Percentiles rank a stretch among this genome's conserved stretches.
phyloP scores from a whole-genome alignment of 2,888 invertebrate genomes.

The Stenotaenia linearis region DNA sequence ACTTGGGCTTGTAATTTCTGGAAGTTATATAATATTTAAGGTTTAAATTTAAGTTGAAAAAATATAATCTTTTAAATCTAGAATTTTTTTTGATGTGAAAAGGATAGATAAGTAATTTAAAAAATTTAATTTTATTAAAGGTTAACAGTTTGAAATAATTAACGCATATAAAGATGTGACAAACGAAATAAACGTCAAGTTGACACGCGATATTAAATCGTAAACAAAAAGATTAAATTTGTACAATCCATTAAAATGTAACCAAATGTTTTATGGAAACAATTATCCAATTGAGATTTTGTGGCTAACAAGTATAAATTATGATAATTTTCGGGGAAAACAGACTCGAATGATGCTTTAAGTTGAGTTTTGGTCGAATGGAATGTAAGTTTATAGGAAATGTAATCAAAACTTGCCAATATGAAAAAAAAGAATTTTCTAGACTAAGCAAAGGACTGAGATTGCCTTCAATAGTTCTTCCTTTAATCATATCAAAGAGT shows the following conservation, averaged over 20 bases:
- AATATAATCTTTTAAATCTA: too few species aligned
- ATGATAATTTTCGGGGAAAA: neutral
- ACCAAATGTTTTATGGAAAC: too few species aligned
- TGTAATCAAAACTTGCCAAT: neutral
- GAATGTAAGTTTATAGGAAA: neutral
- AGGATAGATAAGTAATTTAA: too few species aligned
- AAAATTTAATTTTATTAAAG: too few species aligned
- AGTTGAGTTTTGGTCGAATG: neutral
- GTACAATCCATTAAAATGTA: neutral
- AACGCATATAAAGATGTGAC: neutral
- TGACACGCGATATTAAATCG: neutral
- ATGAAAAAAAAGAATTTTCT: neutral
- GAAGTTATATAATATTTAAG: too few species aligned
- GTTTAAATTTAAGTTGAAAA: too few species aligned
- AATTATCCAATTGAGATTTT: too few species aligned
- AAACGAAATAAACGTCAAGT: neutral
- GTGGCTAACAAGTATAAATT: neutral
- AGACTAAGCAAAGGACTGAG: neutral
- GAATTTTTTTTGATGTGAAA: too few species aligned
- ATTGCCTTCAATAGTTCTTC: neutral
- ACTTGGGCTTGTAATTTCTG: too few species aligned
- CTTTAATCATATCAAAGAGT: conserved; percentile 6
- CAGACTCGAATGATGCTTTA: neutral
- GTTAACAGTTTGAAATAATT: neutral
- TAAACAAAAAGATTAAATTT: neutral